Conservation (phyloP, 2,797 vertebrate genomes). For the Dicrostonyx torquatus region DNA sequence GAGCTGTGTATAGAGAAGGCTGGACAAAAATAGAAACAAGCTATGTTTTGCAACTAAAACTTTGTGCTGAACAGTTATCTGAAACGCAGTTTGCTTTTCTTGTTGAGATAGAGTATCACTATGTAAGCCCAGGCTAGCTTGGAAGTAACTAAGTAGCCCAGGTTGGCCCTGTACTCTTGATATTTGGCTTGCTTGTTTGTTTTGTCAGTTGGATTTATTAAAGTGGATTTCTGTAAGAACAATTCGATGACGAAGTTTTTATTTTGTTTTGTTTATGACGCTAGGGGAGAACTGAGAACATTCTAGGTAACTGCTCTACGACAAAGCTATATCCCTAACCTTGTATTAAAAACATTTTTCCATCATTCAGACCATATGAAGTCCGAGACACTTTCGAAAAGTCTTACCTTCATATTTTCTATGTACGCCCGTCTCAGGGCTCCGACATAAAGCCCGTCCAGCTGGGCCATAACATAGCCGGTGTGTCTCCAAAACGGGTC, state of each 20-base stretch:
- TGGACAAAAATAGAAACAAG: neutral
- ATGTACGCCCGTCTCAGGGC: conserved; percentile 88
- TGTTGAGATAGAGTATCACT: neutral
- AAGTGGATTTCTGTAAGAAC: neutral
- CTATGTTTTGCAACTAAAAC: neutral
- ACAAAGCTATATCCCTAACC: neutral
- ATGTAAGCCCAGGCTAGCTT: neutral
- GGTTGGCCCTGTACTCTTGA: neutral
- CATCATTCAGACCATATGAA: neutral
- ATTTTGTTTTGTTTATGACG: neutral
- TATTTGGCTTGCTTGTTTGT: neutral
- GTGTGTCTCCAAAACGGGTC: conserved; percentile 93
- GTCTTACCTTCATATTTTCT: conserved; percentile 88
- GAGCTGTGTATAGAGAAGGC: neutral
- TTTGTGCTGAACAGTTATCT: neutral
- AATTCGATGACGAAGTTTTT: neutral
- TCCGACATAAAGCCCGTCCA: conserved; percentile 93
- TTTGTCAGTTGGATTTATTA: neutral
- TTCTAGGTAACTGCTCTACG: neutral
- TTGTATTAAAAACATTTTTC: neutral
- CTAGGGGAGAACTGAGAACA: neutral
- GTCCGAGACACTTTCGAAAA: conserved; percentile 35
- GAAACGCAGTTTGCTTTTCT: neutral
- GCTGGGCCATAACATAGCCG: conserved; percentile 91
- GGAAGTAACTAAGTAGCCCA: neutral